Conservation (phyloP, 35 echinoderm and acorn worm genomes). For the Ptychodera flava region DNA sequence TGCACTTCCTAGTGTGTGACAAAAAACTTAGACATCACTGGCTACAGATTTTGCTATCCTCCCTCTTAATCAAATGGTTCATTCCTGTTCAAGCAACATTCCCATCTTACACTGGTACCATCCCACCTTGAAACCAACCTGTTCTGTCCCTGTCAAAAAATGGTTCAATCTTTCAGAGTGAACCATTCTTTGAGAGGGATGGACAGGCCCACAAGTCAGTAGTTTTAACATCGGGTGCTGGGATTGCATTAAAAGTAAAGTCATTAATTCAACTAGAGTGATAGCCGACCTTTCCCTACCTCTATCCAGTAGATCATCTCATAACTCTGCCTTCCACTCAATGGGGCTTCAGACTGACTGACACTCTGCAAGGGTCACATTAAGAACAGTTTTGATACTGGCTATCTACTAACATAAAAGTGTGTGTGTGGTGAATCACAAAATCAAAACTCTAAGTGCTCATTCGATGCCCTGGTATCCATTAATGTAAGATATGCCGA, state of each 20-base stretch:
- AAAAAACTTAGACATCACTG: not conserved
- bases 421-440: too few species aligned
- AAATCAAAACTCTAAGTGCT: too few species aligned
- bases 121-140: not conserved
- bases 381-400: conserved; percentile 1
- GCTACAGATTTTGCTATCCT: not conserved
- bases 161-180: not conserved
- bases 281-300: not conserved
- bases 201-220: not conserved
- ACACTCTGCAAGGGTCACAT: not conserved
- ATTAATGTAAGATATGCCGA: not conserved
- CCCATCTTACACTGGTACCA: not conserved
- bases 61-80: not conserved
- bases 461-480: not conserved
- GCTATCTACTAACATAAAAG: not conserved
- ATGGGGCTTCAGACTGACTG: not conserved
- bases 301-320: too few species aligned
- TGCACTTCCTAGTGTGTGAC: not conserved
- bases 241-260: not conserved
- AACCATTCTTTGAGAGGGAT: not conserved
- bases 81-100: conserved; percentile 1
- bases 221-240: not conserved
- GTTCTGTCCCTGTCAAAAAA: not conserved
- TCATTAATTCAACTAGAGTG: not conserved
- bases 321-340: not conserved